Evolutionary conservation across 2,888 invertebrate species (phyloP), one percentile per base, ranked within the genome.

Genomic region (Pemphredon lugubris): DNA sequence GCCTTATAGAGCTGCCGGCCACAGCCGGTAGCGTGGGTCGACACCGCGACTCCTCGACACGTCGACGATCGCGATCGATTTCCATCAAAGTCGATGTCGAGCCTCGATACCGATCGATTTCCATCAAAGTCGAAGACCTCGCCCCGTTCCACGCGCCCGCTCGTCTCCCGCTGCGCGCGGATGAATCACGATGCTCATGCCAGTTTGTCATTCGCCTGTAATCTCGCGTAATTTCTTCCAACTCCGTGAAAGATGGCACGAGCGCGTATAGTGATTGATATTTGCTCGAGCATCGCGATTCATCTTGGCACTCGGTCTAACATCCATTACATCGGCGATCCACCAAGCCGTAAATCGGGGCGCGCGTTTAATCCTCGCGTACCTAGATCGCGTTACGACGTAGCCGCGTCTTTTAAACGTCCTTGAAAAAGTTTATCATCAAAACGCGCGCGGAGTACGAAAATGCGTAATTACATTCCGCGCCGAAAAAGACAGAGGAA

Each of bases 1-100:
- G 50, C 73, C 45, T 68, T 63, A 59, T 65, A 73, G 65, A 47
- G 55, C 42, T 50, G 55, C 34, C 37, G 68, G 71, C 64, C 74
- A 39, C 65, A 61, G 60, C 60, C 74, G 32, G 74, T 75, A 75
- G 75, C 75, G 75, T 75, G 75, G 75, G 75, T 75, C 75, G 75
- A 63, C 59, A 67, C 71, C 58, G 60, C 57, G 74, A 73, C 51
- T 73, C 67, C n/a, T 70, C 67, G 72, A 72, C 72, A 72, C 67
- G 72, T 74, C 70, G 57, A 54, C 70, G 75, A 75, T 75, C 76
- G 73, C 69, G 76, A 75, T 73, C 76, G 75, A 76, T 75, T 76
- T 76, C 76, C 76, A 76, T 76, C 76, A 76, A 76, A 76, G 76
- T 73, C 76, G 75, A 65, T 76, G 77, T 61, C 73, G 74, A 59